Evolutionary conservation across 2,888 invertebrate species (phyloP).

Genomic region (Mystacides longicornis): DNA sequence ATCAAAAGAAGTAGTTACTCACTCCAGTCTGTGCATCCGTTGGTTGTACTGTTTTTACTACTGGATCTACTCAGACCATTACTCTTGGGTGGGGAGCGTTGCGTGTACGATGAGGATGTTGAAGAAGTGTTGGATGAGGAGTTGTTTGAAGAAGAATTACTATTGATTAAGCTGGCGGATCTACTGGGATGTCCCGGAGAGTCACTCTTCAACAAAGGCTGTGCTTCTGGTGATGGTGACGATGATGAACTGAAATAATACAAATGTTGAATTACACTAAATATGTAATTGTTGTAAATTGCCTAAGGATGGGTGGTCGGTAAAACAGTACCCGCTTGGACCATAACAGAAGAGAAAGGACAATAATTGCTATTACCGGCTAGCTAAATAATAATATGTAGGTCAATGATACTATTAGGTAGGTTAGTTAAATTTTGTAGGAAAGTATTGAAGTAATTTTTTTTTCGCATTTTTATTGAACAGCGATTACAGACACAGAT

Average conservation of each 20-base stretch:
- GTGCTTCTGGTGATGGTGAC: conserved; percentile 23
- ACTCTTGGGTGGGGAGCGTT: conserved; percentile 37
- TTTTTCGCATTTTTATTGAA: no score
- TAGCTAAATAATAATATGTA: no score
- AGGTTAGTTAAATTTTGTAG: no score
- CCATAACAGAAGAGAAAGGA: no score
- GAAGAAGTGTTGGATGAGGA: conserved; percentile 18
- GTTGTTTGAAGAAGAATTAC: not conserved
- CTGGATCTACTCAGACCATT: conserved; percentile 51
- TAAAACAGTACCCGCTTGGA: no score
- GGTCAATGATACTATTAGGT: no score
- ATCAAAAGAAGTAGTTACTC: no score
- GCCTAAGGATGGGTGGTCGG: not conserved
- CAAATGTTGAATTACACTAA: not conserved
- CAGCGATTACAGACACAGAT: no score
- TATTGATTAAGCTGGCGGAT: not conserved
- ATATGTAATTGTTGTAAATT: not conserved
- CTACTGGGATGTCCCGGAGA: conserved; percentile 17
- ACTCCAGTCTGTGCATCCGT: conserved; percentile 25
- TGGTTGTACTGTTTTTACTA: conserved; percentile 29
- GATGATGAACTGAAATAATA: conserved; percentile 23
- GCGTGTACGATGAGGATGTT: conserved; percentile 30
- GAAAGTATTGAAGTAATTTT: no score
- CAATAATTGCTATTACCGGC: no score
- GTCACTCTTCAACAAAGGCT: conserved; percentile 23